Percentiles rank a stretch among this genome's conserved stretches.
Conservation (phyloP, 2,113 vertebrate species). For the Willisornis vidua region DNA sequence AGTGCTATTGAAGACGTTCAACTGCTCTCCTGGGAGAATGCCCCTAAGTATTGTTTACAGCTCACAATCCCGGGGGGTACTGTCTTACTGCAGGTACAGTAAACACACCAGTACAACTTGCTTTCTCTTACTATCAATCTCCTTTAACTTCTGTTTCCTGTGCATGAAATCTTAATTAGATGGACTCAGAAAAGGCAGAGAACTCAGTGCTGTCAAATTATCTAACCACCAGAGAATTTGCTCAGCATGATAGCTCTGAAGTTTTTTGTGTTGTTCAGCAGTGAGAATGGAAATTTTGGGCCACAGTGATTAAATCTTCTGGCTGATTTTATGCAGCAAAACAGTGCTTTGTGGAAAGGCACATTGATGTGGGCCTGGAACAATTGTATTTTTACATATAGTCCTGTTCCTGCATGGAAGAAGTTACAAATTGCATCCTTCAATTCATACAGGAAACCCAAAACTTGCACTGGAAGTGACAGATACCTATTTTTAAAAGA, state of each 20-base stretch:
- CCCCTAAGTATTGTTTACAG: conserved; percentile 99
- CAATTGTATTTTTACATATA: background rate
- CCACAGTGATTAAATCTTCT: background rate
- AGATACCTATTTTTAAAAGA: background rate
- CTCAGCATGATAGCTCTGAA: background rate
- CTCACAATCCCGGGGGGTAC: conserved; percentile 95
- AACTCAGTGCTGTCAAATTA: background rate
- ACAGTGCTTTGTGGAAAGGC: background rate
- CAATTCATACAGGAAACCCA: background rate
- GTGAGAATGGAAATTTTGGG: background rate
- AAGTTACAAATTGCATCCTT: background rate
- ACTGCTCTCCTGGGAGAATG: conserved; percentile 98
- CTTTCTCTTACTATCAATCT: background rate
- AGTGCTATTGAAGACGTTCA: conserved; percentile 98
- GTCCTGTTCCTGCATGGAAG: background rate
- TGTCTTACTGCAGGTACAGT: conserved; percentile 92
- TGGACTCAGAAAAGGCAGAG: background rate
- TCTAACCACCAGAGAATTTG: background rate
- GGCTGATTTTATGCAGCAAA: background rate
- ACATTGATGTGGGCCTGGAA: accelerated
- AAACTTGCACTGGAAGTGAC: background rate
- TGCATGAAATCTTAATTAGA: background rate
- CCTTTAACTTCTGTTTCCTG: background rate
- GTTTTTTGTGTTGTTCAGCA: background rate
- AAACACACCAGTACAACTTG: conserved; percentile 6